Base-by-base conservation (phyloP, 2,113 vertebrate species). In the Rafetus swinhoei region DNA sequence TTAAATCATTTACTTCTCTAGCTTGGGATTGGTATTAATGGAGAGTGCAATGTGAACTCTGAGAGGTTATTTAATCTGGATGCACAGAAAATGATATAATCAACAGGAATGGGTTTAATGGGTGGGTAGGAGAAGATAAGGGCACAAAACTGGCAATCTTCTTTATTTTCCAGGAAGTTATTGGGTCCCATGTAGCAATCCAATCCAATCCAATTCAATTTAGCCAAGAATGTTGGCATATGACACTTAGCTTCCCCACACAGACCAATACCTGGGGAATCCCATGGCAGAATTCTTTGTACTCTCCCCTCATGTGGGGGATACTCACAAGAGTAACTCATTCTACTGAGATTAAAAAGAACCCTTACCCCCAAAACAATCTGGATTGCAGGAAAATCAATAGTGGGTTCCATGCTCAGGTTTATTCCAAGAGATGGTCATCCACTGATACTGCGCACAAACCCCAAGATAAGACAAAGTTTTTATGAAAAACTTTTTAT, bases 121-220 rank as follows among this genome's bases (percentile, higher is more conserved):
- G 39, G 52, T 82, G 84, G 72, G 89, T 11, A 60, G 88, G 45
- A 86, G 80, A 11, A 93, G 25, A 72, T 69, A 9, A 72, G 18
- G 90, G 77, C 85, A 93, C n/a, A 59, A 95, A 95, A 94, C 84
- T 72, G 72, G 92, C 93, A 82, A 94, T 29, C 83, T 91, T 84
- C 84, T 87, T 94, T 94, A 92, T 87, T 57, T 85, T 15, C 65
- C 76, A 86, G 72, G 83, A 74, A 81, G 72, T 84, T 82, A 82
- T 8, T 0, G 0, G 88, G 22, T 59, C 65, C 76, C 54, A 52
- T 85, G 90, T 52, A 92, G 45, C 32, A 87, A 91, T 87, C 86
- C 77, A 87, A 92, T 50, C 57, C 45, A 45, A 45, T 45, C 45
- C 45, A 45, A 45, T 77, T 9, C 39, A 35, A 77, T 77, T 9